A percentile compares a stretch with the other conserved stretches of the same genome.
phyloP scores from a whole-genome alignment of 2,113 vertebrate species.

The Oncorhynchus tshawytscha region DNA sequence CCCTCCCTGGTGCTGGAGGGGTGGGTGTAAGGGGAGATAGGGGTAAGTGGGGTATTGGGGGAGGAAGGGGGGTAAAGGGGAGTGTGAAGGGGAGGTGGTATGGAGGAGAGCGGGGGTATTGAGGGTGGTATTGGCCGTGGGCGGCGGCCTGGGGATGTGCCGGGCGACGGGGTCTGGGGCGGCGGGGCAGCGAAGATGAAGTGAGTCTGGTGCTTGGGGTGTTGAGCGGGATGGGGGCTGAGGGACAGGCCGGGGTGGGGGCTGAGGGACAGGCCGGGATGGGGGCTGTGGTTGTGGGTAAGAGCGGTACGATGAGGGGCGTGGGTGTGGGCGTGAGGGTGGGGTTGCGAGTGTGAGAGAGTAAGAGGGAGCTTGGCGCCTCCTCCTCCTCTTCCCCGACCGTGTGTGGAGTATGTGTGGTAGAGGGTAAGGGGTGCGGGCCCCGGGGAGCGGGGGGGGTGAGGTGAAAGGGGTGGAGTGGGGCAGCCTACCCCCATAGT shows the following conservation, averaged over 20 bases:
- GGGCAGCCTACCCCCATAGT: slow-evolving; percentile 36
- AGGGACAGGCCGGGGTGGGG: slow-evolving; percentile 49
- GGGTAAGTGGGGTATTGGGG: slow-evolving; percentile 57
- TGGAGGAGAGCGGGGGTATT: slow-evolving; percentile 79
- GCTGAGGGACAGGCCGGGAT: slow-evolving; percentile 46
- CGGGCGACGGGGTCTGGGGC: slow-evolving; percentile 60
- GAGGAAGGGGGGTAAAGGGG: slow-evolving; percentile 69
- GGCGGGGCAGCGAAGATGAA: slow-evolving; percentile 69
- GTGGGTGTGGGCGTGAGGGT: slow-evolving; percentile 69
- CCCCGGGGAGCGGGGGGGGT: slow-evolving; percentile 72
- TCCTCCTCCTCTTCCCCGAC: slow-evolving; percentile 43
- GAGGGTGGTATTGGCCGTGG: slow-evolving; percentile 61
- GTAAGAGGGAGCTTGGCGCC: slow-evolving; percentile 69
- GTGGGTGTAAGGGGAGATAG: slow-evolving; percentile 72
- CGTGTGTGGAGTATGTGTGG: slow-evolving; percentile 62
- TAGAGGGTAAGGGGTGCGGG: slow-evolving; percentile 72
- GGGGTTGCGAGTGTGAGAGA: slow-evolving; percentile 75
- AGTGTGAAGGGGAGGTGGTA: slow-evolving; percentile 75
- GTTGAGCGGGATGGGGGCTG: slow-evolving; percentile 68
- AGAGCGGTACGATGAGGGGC: neutral
- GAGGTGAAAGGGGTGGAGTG: slow-evolving; percentile 50
- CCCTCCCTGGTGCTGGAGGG: slow-evolving; percentile 43
- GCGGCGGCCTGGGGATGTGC: slow-evolving; percentile 59
- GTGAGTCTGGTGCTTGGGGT: slow-evolving; percentile 64
- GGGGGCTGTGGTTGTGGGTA: slow-evolving; percentile 51